A percentile compares a stretch with the other conserved stretches of the same genome.
phyloP scores from a whole-genome alignment of 2,113 vertebrate species.

The Gymnobelideus leadbeateri region DNA sequence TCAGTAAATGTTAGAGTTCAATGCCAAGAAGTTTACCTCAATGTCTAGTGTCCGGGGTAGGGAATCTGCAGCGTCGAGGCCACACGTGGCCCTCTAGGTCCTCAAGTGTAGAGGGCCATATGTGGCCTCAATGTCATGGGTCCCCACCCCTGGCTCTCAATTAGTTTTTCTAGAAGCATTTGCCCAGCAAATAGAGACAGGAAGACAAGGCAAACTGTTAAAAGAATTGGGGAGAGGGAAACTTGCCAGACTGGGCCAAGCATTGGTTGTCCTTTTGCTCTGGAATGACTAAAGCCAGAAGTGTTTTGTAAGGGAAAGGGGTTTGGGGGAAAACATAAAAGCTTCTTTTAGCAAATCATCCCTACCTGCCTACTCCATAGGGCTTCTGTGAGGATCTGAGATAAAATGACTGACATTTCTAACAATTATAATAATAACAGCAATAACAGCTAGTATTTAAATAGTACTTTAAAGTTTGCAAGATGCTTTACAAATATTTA shows the following conservation, averaged over 20 bases:
- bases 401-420: conserved; percentile 1
- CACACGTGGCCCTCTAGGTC: too few relatives aligned
- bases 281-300: neutral
- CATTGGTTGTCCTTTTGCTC: neutral
- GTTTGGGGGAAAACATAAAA: neutral
- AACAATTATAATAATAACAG: neutral
- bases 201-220: neutral
- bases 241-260: neutral
- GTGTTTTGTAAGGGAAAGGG: neutral
- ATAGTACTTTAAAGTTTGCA: neutral
- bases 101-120: too few relatives aligned
- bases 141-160: neutral
- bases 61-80: too few relatives aligned
- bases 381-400: neutral
- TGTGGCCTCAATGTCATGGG: too few relatives aligned
- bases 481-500: neutral
- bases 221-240: neutral
- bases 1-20: neutral
- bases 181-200: conserved; percentile 30
- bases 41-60: neutral
- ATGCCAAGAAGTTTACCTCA: conserved; percentile 33
- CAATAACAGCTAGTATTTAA: neutral
- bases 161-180: conserved; percentile 49
- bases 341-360: neutral
- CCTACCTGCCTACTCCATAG: neutral